Conservation (phyloP, 2,888 invertebrate genomes). For the Xanthorhoe designata region DNA sequence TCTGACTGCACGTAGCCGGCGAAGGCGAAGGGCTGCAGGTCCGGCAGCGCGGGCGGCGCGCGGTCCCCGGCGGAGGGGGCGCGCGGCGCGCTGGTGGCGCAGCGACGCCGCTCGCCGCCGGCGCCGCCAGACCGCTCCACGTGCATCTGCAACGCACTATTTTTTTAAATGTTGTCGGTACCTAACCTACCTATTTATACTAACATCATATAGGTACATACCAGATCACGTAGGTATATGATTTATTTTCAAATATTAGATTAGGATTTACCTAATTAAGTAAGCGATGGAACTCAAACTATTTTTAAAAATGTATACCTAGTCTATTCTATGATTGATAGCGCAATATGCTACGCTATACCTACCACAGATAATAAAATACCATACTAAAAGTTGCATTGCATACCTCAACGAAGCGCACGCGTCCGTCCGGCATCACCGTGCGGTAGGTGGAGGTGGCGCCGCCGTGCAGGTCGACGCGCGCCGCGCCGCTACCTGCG, state of each 20-base stretch:
- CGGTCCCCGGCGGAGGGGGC: conserved; percentile 50
- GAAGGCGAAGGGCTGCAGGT: conserved; percentile 61
- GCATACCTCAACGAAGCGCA: conserved; percentile 59
- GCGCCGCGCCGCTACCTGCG: conserved; percentile 61
- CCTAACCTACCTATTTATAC: too few species aligned
- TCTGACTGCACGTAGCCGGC: conserved; percentile 56
- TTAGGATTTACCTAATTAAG: too few species aligned
- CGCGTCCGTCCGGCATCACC: conserved; percentile 50
- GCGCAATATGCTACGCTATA: too few species aligned
- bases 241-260: too few species aligned
- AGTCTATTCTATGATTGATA: too few species aligned
- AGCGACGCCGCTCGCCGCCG: conserved; percentile 53
- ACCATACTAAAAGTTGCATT: not conserved
- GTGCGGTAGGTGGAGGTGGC: conserved; percentile 61
- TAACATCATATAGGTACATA: too few species aligned
- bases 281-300: too few species aligned
- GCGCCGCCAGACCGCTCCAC: conserved; percentile 60
- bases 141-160: conserved; percentile 50
- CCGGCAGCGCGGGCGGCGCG: conserved; percentile 64
- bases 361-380: too few species aligned
- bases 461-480: conserved; percentile 67
- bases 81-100: conserved; percentile 51
- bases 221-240: too few species aligned
- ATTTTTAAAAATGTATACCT: too few species aligned
- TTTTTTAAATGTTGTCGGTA: too few species aligned